Conservation (phyloP, 2,888 invertebrate genomes). For the Drosophila austrosaltans region DNA sequence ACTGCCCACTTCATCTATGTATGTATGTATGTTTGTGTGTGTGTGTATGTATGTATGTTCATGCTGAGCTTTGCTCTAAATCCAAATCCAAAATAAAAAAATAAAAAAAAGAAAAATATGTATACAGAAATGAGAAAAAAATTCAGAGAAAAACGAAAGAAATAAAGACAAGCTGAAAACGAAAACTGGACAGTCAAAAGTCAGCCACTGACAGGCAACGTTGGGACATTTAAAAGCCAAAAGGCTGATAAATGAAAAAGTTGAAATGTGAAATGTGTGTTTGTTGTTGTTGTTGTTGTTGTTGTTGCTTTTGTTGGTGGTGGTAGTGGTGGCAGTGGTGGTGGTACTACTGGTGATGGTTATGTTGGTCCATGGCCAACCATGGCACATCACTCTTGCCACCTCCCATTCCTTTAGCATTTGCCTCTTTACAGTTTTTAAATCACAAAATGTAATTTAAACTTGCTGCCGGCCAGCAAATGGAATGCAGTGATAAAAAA, state of each 20-base stretch:
- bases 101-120: constrained; percentile 1
- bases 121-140: constrained; percentile 33
- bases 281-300: constrained; percentile 34
- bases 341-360: constrained; percentile 8
- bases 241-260: constrained; percentile 67
- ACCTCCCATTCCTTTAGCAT: constrained; percentile 26
- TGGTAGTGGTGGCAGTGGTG: not conserved
- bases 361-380: constrained; percentile 26
- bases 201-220: constrained; percentile 52
- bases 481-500: constrained; percentile 46
- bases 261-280: constrained; percentile 53
- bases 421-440: constrained; percentile 44
- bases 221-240: constrained; percentile 62
- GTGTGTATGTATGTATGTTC: not conserved
- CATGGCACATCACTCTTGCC: not conserved
- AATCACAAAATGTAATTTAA: constrained; percentile 63
- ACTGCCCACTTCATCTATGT: constrained; percentile 1
- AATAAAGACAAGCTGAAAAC: constrained; percentile 51
- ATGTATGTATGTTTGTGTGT: not conserved
- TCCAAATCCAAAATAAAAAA: constrained; percentile 37
- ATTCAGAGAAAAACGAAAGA: constrained; percentile 30
- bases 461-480: constrained; percentile 48
- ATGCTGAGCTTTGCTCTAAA: constrained; percentile 47
- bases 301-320: constrained; percentile 27
- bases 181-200: constrained; percentile 58